Evolutionary conservation across 2,888 invertebrate species (phyloP), one percentile per base, ranked within the genome.

Genomic region (Lissocephala sabroskyi): DNA sequence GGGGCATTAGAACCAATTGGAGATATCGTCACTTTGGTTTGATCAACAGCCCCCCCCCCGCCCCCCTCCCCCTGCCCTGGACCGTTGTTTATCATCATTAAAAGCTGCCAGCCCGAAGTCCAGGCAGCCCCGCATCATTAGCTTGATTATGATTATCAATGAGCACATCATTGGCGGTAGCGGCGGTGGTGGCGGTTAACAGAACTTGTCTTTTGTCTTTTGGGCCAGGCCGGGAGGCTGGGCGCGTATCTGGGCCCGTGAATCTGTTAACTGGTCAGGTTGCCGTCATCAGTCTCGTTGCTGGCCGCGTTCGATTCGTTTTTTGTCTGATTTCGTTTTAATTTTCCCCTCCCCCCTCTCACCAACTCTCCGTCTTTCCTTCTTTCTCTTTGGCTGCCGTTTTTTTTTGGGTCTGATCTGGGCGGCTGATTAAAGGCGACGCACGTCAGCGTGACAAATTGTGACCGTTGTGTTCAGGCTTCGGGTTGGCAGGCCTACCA

Each of bases 71-170:
- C n/a, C n/a, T n/a, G n/a, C n/a, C n/a, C n/a, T n/a, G n/a, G n/a
- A n/a, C n/a, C n/a, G n/a, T n/a, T n/a, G n/a, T n/a, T n/a, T n/a
- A 62, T 62, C 65, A 67, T 67, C 59, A 67, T 67, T 71, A 67
- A 59, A 66, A 46, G 52, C 64, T 44, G 2, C n/a, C 3, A 37
- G 37, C 2, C 14, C n/a, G n/a, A n/a, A 45, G 28, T 49, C 19
- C 39, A 29, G n/a, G n/a, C n/a, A n/a, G n/a, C n/a, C 64, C 58
- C 61, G 73, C 76, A 63, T 70, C 73, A 75, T 70, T 76, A 76
- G 73, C 76, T 76, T 76, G 68, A 75, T 70, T 70, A 75, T 73
- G 68, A 73, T 75, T 75, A 70, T 70, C 70, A 75, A 70, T 73
- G 68, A 57, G 65, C 68, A 61, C 62, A 70, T 67, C 56, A 56